Evolutionary conservation across 2,888 invertebrate species (phyloP).

Genomic region (Eupsilia transversa): DNA sequence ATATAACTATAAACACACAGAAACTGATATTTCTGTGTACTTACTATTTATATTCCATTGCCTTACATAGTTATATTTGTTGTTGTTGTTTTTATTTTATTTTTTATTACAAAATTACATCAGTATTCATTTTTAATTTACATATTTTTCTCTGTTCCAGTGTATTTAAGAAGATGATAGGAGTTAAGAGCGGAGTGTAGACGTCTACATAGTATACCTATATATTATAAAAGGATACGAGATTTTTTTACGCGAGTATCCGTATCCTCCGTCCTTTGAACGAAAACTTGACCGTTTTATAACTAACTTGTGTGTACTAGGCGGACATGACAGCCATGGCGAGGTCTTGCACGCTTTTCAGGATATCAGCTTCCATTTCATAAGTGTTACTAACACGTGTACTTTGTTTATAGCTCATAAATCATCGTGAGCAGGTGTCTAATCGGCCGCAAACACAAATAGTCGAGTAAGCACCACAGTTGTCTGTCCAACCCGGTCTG

Average conservation of each 20-base stretch:
- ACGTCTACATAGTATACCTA: conserved; percentile 90
- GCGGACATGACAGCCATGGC: background rate
- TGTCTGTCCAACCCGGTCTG: conserved; percentile 41
- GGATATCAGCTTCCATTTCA: background rate
- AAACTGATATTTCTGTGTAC: background rate
- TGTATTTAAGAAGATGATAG: too few relatives aligned
- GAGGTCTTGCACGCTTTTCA: conserved; percentile 9
- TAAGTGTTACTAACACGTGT: conserved; percentile 27
- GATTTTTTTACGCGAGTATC: background rate
- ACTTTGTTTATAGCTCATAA: conserved; percentile 85
- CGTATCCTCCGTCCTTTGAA: background rate
- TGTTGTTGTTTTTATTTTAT: too few relatives aligned
- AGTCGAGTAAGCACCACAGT: conserved; percentile 87
- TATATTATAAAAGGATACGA: conserved; percentile 74
- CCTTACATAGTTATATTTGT: too few relatives aligned
- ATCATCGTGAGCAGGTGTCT: conserved; percentile 90
- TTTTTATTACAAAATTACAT: too few relatives aligned
- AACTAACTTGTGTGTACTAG: background rate
- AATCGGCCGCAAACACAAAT: conserved; percentile 86
- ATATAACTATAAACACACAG: too few relatives aligned
- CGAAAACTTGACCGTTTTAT: background rate
- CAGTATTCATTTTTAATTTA: too few relatives aligned
- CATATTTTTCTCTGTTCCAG: too few relatives aligned
- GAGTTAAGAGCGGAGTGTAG: conserved; percentile 83
- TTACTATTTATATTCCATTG: background rate